Evolutionary conservation across 2,888 invertebrate genomes (phyloP).

Genomic region (Drosophila tanythrix): DNA sequence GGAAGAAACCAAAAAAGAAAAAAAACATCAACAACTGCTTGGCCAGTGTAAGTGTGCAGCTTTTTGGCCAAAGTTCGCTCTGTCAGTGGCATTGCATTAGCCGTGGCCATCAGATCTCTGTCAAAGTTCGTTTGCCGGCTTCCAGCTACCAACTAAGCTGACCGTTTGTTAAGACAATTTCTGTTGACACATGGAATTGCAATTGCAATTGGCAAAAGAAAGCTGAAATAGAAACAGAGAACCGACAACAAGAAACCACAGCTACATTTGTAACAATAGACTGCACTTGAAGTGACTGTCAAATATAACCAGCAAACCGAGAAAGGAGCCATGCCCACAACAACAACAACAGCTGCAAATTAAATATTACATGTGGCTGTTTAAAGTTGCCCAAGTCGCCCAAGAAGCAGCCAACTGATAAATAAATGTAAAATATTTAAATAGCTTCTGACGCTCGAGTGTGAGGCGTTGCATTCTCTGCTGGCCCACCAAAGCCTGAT

Average conservation of each 20-base stretch:
- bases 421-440: constrained; percentile 74
- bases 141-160: constrained; percentile 38
- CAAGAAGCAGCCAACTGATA: constrained; percentile 42
- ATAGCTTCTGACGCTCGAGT: constrained; percentile 55
- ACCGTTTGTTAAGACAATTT: constrained; percentile 70
- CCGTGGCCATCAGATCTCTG: constrained; percentile 49
- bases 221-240: constrained; percentile 8
- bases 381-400: constrained; percentile 52
- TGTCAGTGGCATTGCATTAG: constrained; percentile 59
- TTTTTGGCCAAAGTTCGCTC: constrained; percentile 36
- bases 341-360: constrained; percentile 31
- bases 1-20: not conserved
- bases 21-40: constrained; percentile 35
- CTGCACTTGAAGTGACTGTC: constrained; percentile 53
- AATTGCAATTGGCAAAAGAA: constrained; percentile 56
- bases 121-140: constrained; percentile 46
- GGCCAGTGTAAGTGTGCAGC: constrained; percentile 34
- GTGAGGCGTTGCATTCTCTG: constrained; percentile 50
- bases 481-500: constrained; percentile 30
- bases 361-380: constrained; percentile 61
- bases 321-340: not conserved
- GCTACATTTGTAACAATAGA: constrained; percentile 49
- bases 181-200: constrained; percentile 75
- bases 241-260: constrained; percentile 7
- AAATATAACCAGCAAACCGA: constrained; percentile 25